Evolutionary conservation across 2,888 invertebrate genomes (phyloP).

Genomic region (Norana najaformis): DNA sequence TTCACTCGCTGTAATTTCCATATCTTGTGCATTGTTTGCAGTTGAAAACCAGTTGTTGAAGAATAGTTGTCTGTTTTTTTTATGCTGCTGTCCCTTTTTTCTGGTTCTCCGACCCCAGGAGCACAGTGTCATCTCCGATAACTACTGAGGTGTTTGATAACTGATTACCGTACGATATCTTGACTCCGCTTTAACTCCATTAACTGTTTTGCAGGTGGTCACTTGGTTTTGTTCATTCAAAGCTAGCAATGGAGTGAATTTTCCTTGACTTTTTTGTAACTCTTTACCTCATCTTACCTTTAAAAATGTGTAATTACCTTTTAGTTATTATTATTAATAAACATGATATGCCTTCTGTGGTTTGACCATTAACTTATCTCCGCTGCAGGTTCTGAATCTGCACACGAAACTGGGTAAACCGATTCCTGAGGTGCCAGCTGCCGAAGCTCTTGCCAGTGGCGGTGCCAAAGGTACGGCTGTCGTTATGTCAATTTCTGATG

Average conservation of each 20-base stretch:
- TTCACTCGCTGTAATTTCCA: neutral
- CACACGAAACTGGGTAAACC: slow-evolving; percentile 37
- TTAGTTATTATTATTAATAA: too few relatives aligned
- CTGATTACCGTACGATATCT: neutral
- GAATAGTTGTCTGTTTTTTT: neutral
- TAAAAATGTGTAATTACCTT: too few relatives aligned
- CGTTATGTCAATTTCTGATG: slow-evolving; percentile 34
- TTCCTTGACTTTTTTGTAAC: too few relatives aligned
- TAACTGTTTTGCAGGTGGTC: neutral
- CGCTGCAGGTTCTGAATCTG: slow-evolving; percentile 31
- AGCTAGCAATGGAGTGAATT: neutral
- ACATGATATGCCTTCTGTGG: neutral
- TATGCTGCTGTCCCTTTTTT: neutral
- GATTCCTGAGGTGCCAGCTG: slow-evolving; percentile 34
- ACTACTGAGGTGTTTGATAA: neutral
- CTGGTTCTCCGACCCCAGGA: neutral
- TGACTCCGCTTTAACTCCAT: neutral
- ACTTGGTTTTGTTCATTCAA: neutral
- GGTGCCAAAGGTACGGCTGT: neutral
- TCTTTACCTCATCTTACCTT: too few relatives aligned
- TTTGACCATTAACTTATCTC: neutral
- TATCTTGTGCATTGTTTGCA: neutral
- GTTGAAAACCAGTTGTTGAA: neutral
- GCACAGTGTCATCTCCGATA: neutral
- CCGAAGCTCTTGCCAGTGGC: slow-evolving; percentile 38